Evolutionary conservation across 53 echinoderm and acorn worm species (phyloP).

Genomic region (Zoroaster sp.): DNA sequence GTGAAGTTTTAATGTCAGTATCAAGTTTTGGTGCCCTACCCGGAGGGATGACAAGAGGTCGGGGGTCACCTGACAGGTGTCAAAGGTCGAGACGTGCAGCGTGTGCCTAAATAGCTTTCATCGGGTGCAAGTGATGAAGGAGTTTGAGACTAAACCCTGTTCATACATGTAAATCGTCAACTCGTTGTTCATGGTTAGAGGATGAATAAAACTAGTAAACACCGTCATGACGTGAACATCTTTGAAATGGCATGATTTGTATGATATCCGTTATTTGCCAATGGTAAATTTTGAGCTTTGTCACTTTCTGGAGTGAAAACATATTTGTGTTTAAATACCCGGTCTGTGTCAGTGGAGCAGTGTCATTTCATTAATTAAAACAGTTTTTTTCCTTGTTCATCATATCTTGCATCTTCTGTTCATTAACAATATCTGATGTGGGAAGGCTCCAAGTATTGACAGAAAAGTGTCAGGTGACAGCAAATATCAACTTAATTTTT

Average conservation of each 20-base stretch:
- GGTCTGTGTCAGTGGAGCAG: neutral
- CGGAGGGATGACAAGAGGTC: neutral
- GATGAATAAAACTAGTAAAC: neutral
- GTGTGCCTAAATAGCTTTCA: neutral
- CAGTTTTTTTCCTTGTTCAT: neutral
- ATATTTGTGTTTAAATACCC: too few species aligned
- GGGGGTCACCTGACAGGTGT: slow-evolving; percentile 36
- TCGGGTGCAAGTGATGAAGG: slow-evolving; percentile 12
- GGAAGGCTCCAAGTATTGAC: too few species aligned
- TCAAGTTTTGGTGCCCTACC: slow-evolving; percentile 27
- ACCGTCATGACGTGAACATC: neutral
- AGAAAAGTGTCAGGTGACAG: too few species aligned
- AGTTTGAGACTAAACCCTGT: neutral
- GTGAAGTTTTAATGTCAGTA: slow-evolving; percentile 53
- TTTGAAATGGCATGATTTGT: too few species aligned
- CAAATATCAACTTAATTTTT: too few species aligned
- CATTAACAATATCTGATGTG: neutral
- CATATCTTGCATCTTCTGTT: neutral
- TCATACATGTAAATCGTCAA: neutral
- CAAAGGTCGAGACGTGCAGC: slow-evolving; percentile 25
- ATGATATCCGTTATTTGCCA: too few species aligned
- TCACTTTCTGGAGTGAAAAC: neutral
- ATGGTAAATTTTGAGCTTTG: neutral
- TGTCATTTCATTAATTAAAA: neutral
- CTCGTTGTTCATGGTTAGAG: neutral